Evolutionary conservation across 2,797 vertebrate species (phyloP).

Genomic region (Enteromius mattozi): DNA sequence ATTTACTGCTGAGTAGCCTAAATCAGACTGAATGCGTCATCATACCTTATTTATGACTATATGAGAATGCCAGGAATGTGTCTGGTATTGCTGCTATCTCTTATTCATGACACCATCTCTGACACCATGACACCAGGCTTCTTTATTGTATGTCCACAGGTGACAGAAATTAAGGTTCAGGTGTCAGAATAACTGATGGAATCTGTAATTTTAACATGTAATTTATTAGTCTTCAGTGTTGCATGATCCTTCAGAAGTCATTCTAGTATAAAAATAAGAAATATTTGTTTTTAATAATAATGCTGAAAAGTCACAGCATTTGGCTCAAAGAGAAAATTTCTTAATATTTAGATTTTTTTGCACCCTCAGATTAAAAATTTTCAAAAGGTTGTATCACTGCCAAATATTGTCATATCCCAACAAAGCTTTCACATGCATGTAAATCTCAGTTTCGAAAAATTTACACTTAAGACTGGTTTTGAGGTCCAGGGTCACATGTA

Average conservation of each 20-base stretch:
- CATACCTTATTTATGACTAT: conserved; percentile 44
- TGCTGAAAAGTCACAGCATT: not conserved
- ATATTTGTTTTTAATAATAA: not conserved
- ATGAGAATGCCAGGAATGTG: conserved; percentile 23
- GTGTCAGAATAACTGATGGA: not conserved
- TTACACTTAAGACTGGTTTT: too few species aligned
- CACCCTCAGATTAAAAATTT: too few species aligned
- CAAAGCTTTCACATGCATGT: too few species aligned
- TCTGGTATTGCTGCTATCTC: conserved; percentile 20
- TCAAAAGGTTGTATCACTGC: too few species aligned
- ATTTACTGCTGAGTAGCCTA: conserved; percentile 29
- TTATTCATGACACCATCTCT: conserved; percentile 47
- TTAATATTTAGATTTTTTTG: too few species aligned
- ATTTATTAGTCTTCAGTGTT: not conserved
- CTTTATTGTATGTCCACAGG: conserved; percentile 15
- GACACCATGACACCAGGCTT: not conserved
- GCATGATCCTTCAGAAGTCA: not conserved
- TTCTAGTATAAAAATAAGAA: not conserved
- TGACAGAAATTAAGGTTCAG: conserved; percentile 8
- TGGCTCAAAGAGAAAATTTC: not conserved
- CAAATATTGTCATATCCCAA: too few species aligned
- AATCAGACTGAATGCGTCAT: conserved; percentile 43
- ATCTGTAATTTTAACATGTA: too few species aligned
- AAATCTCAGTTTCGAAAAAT: too few species aligned
- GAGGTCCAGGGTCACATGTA: too few species aligned